phyloP scores from a whole-genome alignment of 1,140 invertebrate genomes.

The Bombus difficillimus region DNA sequence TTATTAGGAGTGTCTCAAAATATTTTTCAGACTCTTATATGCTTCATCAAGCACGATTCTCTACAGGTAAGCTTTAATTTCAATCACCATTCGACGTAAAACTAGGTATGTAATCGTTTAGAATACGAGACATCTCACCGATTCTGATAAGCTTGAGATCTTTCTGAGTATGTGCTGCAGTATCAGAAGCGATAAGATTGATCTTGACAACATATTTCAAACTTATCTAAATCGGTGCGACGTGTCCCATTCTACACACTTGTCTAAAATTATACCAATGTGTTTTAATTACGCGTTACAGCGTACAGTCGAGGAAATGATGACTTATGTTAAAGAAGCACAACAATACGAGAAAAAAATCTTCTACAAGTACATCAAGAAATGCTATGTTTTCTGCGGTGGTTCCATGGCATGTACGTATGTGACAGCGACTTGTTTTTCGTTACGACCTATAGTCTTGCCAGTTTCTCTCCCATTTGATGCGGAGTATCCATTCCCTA shows the following conservation, averaged over 20 bases:
- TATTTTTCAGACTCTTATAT: neutral
- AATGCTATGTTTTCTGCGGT: conserved; percentile 21
- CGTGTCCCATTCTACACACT: too few relatives aligned
- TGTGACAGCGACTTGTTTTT: neutral
- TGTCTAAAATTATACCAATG: too few relatives aligned
- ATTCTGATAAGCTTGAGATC: neutral
- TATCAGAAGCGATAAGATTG: neutral
- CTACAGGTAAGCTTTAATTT: conserved; percentile 27
- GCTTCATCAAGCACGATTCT: neutral
- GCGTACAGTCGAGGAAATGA: conserved; percentile 34
- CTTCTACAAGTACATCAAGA: conserved; percentile 32
- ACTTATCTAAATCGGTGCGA: too few relatives aligned
- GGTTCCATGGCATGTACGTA: neutral
- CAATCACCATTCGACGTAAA: too few relatives aligned
- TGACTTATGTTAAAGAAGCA: conserved; percentile 19
- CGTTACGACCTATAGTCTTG: conserved; percentile 48
- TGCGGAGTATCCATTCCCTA: conserved; percentile 61
- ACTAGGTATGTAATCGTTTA: too few relatives aligned
- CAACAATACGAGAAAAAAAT: conserved; percentile 10
- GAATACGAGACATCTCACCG: too few relatives aligned
- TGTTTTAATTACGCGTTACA: conserved; percentile 3
- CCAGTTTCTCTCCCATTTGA: conserved; percentile 52
- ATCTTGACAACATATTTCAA: too few relatives aligned
- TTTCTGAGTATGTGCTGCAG: too few relatives aligned
- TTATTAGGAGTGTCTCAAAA: neutral